Evolutionary conservation across 2,113 vertebrate species (phyloP).

Genomic region (Dermatemys mawii): DNA sequence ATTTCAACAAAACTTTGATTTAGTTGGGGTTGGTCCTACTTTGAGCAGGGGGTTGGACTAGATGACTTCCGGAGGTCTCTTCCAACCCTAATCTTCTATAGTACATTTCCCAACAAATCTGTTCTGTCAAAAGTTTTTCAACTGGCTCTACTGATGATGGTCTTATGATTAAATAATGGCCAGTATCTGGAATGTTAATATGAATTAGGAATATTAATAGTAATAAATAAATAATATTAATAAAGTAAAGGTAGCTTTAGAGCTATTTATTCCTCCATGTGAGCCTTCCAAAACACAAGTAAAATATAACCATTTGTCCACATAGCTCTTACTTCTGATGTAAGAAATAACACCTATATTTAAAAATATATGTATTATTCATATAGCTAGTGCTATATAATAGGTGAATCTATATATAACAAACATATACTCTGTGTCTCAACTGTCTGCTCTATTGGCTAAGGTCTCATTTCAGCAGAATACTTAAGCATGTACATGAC

Average conservation of each 20-base stretch:
- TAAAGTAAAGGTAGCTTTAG: background rate
- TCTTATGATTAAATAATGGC: background rate
- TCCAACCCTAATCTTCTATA: no score
- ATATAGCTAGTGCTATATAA: accelerated
- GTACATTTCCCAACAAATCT: background rate
- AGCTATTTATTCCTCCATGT: background rate
- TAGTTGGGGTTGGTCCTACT: no score
- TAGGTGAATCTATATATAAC: background rate
- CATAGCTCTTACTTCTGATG: background rate
- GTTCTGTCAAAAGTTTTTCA: background rate
- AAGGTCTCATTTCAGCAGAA: background rate
- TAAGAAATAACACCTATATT: background rate
- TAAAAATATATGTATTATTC: background rate
- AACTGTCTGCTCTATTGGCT: background rate
- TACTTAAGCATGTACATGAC: background rate
- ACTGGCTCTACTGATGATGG: background rate
- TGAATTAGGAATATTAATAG: background rate
- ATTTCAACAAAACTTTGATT: background rate
- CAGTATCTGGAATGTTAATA: background rate
- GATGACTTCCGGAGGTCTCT: no score
- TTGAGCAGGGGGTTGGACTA: no score
- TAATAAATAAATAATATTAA: background rate
- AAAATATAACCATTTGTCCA: background rate
- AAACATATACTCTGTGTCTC: background rate
- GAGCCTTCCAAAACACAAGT: background rate